Percentiles rank a stretch among this genome's conserved stretches.
These are phyloP conservation scores for Coregonus suidteri DNA, from an alignment of 2,797 vertebrate species.

Conservation along the genomic window DNA sequence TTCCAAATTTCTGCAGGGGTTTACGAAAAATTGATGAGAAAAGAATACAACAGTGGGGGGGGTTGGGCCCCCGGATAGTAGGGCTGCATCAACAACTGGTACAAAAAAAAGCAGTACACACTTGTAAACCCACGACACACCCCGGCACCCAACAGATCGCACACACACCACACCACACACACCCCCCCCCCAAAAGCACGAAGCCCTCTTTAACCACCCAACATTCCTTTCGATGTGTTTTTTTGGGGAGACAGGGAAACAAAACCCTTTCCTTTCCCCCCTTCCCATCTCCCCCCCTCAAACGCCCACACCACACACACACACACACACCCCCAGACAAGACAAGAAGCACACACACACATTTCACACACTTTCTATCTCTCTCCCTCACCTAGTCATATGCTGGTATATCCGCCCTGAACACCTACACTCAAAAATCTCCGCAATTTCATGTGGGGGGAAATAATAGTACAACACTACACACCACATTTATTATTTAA, in stretches of 20 bases:
- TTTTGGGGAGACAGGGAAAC: slow-evolving; percentile 14
- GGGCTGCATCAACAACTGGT: no score
- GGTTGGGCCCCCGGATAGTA: slow-evolving; percentile 62
- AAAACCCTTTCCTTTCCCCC: neutral
- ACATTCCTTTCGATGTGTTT: slow-evolving; percentile 15
- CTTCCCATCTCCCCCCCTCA: neutral
- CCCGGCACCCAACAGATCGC: no score
- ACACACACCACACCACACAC: no score
- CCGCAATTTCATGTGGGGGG: slow-evolving; percentile 65
- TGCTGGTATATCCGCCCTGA: slow-evolving; percentile 48
- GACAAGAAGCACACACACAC: neutral
- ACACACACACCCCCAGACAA: neutral
- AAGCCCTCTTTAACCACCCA: neutral
- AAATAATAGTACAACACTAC: slow-evolving; percentile 40
- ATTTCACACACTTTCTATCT: neutral
- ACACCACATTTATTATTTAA: slow-evolving; percentile 69
- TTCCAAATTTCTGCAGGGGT: slow-evolving; percentile 64
- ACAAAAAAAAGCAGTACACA: slow-evolving; percentile 20
- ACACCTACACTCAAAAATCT: slow-evolving; percentile 53
- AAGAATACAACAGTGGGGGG: slow-evolving; percentile 52
- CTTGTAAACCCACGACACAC: neutral
- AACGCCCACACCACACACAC: neutral
- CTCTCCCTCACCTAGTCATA: slow-evolving; percentile 8
- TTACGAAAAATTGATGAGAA: slow-evolving; percentile 68
- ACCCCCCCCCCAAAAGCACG: no score